Conservation (phyloP, 2,113 vertebrate species). For the Carlito syrichta region DNA sequence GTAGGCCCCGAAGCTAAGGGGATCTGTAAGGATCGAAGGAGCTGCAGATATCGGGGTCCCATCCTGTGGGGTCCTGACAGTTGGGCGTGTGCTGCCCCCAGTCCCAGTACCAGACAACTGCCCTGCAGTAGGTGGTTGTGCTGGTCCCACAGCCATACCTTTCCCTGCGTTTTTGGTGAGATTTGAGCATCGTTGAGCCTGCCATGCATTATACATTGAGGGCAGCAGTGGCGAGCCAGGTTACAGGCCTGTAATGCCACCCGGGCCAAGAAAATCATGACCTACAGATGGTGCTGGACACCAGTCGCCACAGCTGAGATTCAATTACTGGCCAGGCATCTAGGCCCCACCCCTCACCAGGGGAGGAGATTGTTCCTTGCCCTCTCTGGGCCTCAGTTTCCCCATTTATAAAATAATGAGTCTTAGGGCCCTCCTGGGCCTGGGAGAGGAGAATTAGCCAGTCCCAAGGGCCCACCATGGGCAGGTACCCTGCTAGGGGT, state of each 20-base stretch:
- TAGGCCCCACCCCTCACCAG: background rate
- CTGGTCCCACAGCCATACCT: rapidly evolving
- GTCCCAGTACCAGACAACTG: rapidly evolving
- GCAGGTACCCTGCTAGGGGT: rapidly evolving
- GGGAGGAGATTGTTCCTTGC: background rate
- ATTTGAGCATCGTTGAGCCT: background rate
- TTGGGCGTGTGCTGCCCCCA: rapidly evolving
- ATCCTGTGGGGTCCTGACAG: background rate
- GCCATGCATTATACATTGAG: constrained; percentile 41
- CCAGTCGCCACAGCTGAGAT: constrained; percentile 35
- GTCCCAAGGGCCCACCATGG: background rate
- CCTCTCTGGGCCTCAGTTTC: background rate
- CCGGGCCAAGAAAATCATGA: constrained; percentile 53
- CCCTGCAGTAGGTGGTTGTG: rapidly evolving
- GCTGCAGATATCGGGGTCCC: rapidly evolving
- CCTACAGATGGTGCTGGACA: background rate
- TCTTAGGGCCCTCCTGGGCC: background rate
- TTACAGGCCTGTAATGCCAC: constrained; percentile 52
- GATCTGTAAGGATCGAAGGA: rapidly evolving
- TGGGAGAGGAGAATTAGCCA: rapidly evolving
- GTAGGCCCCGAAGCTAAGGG: background rate
- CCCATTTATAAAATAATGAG: background rate
- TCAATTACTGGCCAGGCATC: background rate
- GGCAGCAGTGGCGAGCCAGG: background rate
- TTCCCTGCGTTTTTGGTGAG: constrained; percentile 25